phyloP scores from a whole-genome alignment of 2,888 invertebrate species.

The Sicus ferrugineus region DNA sequence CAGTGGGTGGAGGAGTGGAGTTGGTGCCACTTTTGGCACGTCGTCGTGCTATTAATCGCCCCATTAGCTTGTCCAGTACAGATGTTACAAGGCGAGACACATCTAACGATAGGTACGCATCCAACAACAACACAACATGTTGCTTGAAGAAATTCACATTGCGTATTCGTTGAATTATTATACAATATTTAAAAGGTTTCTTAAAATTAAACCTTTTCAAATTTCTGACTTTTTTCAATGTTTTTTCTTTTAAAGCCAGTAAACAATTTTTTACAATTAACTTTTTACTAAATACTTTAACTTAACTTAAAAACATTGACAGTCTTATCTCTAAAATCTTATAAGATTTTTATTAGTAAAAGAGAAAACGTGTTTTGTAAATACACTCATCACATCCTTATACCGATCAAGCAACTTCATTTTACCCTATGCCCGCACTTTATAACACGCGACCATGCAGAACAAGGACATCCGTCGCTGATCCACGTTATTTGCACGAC shows the following conservation, averaged over 20 bases:
- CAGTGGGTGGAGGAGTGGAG: constrained; percentile 71
- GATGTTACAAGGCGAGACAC: constrained; percentile 66
- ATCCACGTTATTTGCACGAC: constrained; percentile 66
- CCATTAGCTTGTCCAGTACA: constrained; percentile 68
- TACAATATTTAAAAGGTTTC: constrained; percentile 35
- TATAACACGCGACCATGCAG: constrained; percentile 17
- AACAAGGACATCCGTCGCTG: constrained; percentile 46
- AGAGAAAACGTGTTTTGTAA: no score
- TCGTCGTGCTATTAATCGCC: constrained; percentile 68
- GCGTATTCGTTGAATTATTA: constrained; percentile 60
- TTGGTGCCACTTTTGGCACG: constrained; percentile 79
- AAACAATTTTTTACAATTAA: no score
- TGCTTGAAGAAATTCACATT: constrained; percentile 64
- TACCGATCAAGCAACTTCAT: constrained; percentile 8
- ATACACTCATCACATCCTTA: constrained; percentile 28
- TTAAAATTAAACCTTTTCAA: no score
- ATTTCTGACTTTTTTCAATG: no score
- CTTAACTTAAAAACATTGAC: constrained; percentile 28
- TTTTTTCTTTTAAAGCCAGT: no score
- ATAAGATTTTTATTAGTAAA: constrained; percentile 21
- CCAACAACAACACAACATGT: constrained; percentile 51
- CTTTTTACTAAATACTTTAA: constrained; percentile 52
- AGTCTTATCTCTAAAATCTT: no score
- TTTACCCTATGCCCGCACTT: constrained; percentile 14
- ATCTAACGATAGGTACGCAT: constrained; percentile 64